Evolutionary conservation across 2,888 invertebrate genomes (phyloP), one percentile per base, ranked within the genome.

Genomic region (Neocrepidodera transversa): DNA sequence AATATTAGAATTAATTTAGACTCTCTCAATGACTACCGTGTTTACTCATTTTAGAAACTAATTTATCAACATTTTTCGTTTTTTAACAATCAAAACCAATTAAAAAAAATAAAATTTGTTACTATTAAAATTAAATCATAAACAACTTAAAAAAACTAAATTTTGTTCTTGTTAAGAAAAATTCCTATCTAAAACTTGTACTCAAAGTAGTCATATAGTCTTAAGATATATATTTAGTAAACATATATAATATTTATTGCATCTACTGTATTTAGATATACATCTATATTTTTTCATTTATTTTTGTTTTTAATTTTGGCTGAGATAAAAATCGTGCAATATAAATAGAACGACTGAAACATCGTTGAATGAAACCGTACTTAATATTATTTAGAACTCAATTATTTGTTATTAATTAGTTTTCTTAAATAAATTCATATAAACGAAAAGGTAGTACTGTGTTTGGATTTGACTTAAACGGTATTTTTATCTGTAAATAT

Each of bases 301-400:
- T 63, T 62, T 62, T 60, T 61, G 65, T 66, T 63, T 72, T 70
- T 57, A 65, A 67, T 73, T 75, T 79, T 72, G 76, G 78, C 79
- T 78, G 75, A 78, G 75, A 78, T 74, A 76, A 67, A n/a, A 73
- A 76, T 76, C 74, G 80, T 80, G 80, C 80, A 80, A 80, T 80
- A 79, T 79, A 76, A 77, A 76, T 75, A 74, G 76, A 77, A 74
- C 72, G 79, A 79, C 79, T 79, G 78, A 79, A 78, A 74, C 70
- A 72, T 73, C 72, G 68, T 74, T 71, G 68, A 68, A 68, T 71
- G 60, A 66, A 68, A 61, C 68, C 63, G 65, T 66, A 70, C 64
- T 69, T 65, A 64, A 58, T 67, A 62, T 64, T 55, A 63, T 60
- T 63, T 62, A 32, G 54, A 56, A 65, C 53, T 58, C 58, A 58